Conservation (phyloP, 2,888 invertebrate genomes). For the Archips xylosteana region DNA sequence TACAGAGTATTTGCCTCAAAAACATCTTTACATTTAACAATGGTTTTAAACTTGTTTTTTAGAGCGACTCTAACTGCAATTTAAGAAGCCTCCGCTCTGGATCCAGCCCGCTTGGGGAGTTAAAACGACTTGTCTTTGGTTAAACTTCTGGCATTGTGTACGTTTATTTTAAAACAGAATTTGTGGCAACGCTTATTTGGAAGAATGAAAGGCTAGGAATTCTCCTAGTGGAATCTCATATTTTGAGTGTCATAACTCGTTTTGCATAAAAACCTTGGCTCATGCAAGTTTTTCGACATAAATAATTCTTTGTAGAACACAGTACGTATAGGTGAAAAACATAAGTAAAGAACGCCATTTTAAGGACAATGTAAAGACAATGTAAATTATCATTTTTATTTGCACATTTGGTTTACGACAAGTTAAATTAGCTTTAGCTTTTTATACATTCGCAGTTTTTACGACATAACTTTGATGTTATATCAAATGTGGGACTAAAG, state of each 20-base stretch:
- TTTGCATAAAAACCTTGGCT: too few relatives aligned
- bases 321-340: not conserved
- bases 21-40: not conserved
- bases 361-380: not conserved
- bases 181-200: not conserved
- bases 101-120: not conserved
- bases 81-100: not conserved
- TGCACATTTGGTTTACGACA: not conserved
- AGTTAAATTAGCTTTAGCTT: conserved; percentile 4
- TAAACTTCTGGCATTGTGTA: not conserved
- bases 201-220: not conserved
- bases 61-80: not conserved
- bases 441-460: not conserved
- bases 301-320: too few relatives aligned
- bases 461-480: not conserved
- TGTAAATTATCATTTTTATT: conserved; percentile 1
- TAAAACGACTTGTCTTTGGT: conserved; percentile 1
- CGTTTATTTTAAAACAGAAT: conserved; percentile 2
- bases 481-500: not conserved
- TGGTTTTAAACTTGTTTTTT: not conserved
- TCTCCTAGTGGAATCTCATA: not conserved
- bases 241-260: too few relatives aligned
- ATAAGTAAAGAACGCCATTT: not conserved
- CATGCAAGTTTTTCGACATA: too few relatives aligned
- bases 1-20: not conserved